Base-by-base conservation (phyloP, 2,888 invertebrate genomes). In the Dendrolimus houi region DNA sequence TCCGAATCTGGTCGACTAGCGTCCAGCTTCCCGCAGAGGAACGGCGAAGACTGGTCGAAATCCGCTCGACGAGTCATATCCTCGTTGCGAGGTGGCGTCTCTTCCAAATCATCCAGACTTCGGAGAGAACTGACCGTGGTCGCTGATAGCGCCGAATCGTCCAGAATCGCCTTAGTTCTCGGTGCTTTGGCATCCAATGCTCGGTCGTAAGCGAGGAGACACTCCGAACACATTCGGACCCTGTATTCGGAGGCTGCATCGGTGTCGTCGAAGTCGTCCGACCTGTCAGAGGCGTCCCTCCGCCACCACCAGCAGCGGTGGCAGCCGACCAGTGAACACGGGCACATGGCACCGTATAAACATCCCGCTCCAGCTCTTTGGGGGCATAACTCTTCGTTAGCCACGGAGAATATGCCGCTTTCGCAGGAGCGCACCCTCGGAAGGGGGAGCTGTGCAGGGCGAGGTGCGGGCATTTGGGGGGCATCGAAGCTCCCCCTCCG, bases 321-420 rank as follows among this genome's bases (percentile, higher is more conserved):
- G 74, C 88, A 88, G 69, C 85, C 87, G 71, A 82, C 77, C 57
- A 88, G 78, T 67, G 84, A 78, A 75, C 88, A 88, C 1, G 89
- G 83, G 61, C 89, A 89, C 71, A 87, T 76, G 61, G 83, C 83
- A 60, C 79, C 82, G 66, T 73, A 77, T 62, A 68, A 68, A 59
- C 77, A 72, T 13, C 71, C 75, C 17, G 67, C 67, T 52, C 65
- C 66, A 52, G 70, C 75, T 68, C 87, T 87, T 65, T 77, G 84
- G 58, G 83, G 83, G 59, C 93, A 92, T 63, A 94, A 92, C 76
- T 95, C 95, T 76, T 95, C 95, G 72, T 96, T 96, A 63, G 96
- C 95, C 69, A 96, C 96, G 58, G 96, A 96, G 92, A 96, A 97
- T 78, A 97, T 97, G 17, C 97, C 97, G 67, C 96, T 96, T 81